These are phyloP conservation scores for Castor canadensis DNA, from an alignment of 2,113 vertebrate species.

Conservation along the genomic window DNA sequence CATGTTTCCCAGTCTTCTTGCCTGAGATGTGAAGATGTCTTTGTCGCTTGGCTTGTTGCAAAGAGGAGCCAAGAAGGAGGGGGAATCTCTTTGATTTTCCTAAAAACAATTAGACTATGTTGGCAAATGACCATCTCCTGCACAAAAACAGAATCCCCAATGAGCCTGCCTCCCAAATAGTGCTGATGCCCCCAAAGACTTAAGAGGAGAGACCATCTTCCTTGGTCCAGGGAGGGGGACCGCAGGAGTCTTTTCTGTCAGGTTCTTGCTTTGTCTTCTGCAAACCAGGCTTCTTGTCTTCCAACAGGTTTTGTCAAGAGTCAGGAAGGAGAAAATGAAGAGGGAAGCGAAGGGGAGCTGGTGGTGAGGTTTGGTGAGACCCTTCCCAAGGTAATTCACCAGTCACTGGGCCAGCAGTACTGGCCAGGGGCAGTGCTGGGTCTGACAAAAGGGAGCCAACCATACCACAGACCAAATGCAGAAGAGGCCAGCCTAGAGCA, in stretches of 20 bases:
- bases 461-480: too few relatives aligned
- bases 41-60: constrained; percentile 71
- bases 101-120: constrained; percentile 51
- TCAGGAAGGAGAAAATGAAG: constrained; percentile 94
- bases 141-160: constrained; percentile 45
- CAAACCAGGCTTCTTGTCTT: constrained; percentile 22
- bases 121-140: constrained; percentile 49
- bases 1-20: constrained; percentile 79
- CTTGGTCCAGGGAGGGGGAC: background rate
- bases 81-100: constrained; percentile 55
- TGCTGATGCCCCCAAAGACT: background rate
- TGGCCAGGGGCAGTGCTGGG: background rate
- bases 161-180: background rate
- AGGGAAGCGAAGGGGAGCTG: constrained; percentile 89
- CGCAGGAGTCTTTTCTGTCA: background rate
- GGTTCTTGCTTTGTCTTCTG: constrained; percentile 8
- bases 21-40: constrained; percentile 72
- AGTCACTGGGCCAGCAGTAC: rapidly evolving
- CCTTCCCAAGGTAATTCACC: constrained; percentile 90
- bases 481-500: background rate
- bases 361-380: constrained; percentile 90
- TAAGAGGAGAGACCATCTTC: background rate
- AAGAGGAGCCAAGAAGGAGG: constrained; percentile 43
- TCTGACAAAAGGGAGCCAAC: background rate
- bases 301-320: constrained; percentile 93